Evolutionary conservation across 2,888 invertebrate species (phyloP), one percentile per base, ranked within the genome.

Genomic region (Dinocampus coccinellae): DNA sequence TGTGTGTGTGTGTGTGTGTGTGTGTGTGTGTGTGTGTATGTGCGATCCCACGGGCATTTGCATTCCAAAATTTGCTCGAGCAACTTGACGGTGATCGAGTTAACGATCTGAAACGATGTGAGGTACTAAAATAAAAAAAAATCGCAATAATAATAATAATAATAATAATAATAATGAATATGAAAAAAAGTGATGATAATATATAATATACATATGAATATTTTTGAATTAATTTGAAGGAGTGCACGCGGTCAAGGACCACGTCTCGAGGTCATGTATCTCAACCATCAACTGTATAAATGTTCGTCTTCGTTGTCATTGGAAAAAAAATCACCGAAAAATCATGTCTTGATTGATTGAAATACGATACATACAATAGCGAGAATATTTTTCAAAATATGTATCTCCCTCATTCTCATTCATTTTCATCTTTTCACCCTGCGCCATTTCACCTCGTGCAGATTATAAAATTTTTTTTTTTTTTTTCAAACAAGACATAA

Each of bases 11-110:
- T n/a, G n/a, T n/a, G n/a, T 39, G 33, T 33, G 3, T 33, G 33
- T 33, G 7, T 33, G 33, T 33, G 9, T 39, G 39, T 39, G 39
- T 22, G 16, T 55, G 34, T 34, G 16, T 57, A 29, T 22, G 66
- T 75, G 76, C 75, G 75, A 74, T 81, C 81, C 76, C 79, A 82
- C 81, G 79, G 70, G 58, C 78, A 82, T 82, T 79, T 80, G 76
- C 82, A 80, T 82, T 78, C 77, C 36, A 26, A 57, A 57, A 57
- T 57, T 57, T 13, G n/a, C 29, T 29, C n/a, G 39, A 29, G 57
- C 57, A 78, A 74, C 73, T 73, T 79, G 67, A 76, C 52, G 70
- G 67, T n/a, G 75, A 77, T 72, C 77, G 76, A 75, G 76, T 60
- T 78, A 74, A 75, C 75, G 57, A 57, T 57, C 57, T 57, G 22